These are phyloP conservation scores for Pharmacophagus antenor DNA, from an alignment of 2,888 invertebrate species.

Conservation along the genomic window DNA sequence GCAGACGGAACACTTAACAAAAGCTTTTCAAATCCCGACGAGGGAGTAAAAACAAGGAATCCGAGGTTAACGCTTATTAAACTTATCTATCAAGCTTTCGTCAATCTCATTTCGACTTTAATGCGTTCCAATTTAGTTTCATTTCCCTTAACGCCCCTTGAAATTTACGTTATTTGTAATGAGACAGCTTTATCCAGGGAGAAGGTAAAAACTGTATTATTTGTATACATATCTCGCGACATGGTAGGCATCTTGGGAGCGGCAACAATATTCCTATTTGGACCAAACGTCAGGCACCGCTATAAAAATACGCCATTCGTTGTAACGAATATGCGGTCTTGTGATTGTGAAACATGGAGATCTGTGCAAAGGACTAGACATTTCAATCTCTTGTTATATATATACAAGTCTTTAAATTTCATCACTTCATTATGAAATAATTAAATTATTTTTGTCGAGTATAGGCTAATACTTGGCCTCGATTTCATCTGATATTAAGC, in stretches of 20 bases:
- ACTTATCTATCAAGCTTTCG: constrained; percentile 38
- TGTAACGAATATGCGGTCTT: constrained; percentile 51
- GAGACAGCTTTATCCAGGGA: constrained; percentile 51
- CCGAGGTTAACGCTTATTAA: constrained; percentile 46
- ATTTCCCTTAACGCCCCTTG: constrained; percentile 28
- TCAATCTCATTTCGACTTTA: constrained; percentile 27
- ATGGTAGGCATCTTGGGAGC: constrained; percentile 62
- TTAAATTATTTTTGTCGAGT: too few species aligned
- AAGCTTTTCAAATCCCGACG: constrained; percentile 66
- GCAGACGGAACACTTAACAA: constrained; percentile 66
- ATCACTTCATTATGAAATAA: too few species aligned
- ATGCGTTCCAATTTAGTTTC: constrained; percentile 21
- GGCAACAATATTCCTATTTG: constrained; percentile 70
- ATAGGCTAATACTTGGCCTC: too few species aligned
- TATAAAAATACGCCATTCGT: constrained; percentile 60
- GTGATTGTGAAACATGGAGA: constrained; percentile 38
- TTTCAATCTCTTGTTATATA: neutral
- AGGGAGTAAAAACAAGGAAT: constrained; percentile 69
- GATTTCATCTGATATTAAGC: too few species aligned
- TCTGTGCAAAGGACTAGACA: constrained; percentile 30
- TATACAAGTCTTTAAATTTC: too few species aligned
- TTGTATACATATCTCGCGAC: constrained; percentile 64
- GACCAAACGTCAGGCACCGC: constrained; percentile 50
- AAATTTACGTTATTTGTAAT: constrained; percentile 46
- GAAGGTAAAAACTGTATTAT: constrained; percentile 70